Conservation (phyloP, 53 echinoderm and acorn worm species). For the Mesocentrotus franciscanus region DNA sequence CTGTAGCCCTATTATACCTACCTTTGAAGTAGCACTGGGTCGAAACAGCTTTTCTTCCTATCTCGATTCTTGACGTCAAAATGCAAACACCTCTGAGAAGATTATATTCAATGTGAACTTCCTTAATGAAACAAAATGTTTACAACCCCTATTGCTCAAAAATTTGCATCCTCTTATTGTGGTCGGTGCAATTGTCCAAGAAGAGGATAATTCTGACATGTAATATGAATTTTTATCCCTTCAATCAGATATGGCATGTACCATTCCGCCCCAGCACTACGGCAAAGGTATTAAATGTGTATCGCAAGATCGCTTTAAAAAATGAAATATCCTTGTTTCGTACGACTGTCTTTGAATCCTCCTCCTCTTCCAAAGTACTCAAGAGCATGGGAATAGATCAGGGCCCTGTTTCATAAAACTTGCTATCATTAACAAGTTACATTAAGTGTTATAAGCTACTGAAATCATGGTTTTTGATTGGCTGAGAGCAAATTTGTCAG, state of each 20-base stretch:
- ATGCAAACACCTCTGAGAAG: neutral
- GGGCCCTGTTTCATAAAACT: too few species aligned
- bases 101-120: neutral
- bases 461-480: too few species aligned
- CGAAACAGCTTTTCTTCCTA: neutral
- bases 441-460: too few species aligned
- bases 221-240: neutral
- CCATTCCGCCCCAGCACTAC: slow-evolving; percentile 35
- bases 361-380: neutral
- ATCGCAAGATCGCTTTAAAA: neutral
- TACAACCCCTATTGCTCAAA: too few species aligned
- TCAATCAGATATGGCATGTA: neutral
- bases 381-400: neutral
- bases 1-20: neutral
- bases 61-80: neutral
- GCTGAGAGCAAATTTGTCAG: too few species aligned
- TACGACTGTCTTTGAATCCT: neutral
- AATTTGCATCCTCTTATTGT: neutral
- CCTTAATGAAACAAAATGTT: neutral
- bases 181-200: neutral
- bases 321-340: neutral
- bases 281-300: neutral
- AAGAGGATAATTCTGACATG: neutral
- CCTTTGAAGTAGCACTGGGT: slow-evolving; percentile 30
- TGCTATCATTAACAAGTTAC: too few species aligned